Percentiles rank a stretch among this genome's conserved stretches.
These are phyloP conservation scores for Plutomurus gul DNA, from an alignment of 1,140 invertebrate species.

Conservation along the genomic window DNA sequence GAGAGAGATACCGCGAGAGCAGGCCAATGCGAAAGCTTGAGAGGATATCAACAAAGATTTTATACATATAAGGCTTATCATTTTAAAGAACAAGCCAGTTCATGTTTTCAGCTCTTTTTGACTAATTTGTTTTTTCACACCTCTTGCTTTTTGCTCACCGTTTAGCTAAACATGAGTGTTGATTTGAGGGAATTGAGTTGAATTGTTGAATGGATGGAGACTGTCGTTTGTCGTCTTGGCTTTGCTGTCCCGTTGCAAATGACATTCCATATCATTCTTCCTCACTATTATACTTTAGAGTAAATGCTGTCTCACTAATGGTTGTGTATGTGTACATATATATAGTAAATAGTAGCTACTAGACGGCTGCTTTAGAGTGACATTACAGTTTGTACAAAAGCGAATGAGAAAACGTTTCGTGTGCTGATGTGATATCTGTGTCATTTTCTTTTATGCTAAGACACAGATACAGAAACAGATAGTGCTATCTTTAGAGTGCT, in stretches of 20 bases:
- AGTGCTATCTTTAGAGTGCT: neutral
- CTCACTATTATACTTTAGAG: neutral
- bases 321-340: too few relatives aligned
- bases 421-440: neutral
- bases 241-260: slow-evolving; percentile 6
- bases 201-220: neutral
- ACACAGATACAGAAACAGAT: neutral
- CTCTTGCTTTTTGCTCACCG: slow-evolving; percentile 24
- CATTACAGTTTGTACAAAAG: neutral
- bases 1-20: neutral
- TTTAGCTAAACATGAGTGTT: neutral
- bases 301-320: neutral
- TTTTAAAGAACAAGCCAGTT: slow-evolving; percentile 23
- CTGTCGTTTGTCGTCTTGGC: neutral
- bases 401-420: neutral
- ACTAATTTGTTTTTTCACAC: slow-evolving; percentile 36
- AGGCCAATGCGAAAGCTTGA: slow-evolving; percentile 7
- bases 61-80: neutral
- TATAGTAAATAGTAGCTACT: too few relatives aligned
- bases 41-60: too few relatives aligned
- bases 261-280: neutral
- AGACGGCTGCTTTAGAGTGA: neutral
- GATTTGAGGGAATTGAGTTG: neutral
- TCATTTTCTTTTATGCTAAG: neutral
- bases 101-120: slow-evolving; percentile 34